Conservation (phyloP, 2,797 vertebrate genomes). For the Muraenolepis orangiensis region DNA sequence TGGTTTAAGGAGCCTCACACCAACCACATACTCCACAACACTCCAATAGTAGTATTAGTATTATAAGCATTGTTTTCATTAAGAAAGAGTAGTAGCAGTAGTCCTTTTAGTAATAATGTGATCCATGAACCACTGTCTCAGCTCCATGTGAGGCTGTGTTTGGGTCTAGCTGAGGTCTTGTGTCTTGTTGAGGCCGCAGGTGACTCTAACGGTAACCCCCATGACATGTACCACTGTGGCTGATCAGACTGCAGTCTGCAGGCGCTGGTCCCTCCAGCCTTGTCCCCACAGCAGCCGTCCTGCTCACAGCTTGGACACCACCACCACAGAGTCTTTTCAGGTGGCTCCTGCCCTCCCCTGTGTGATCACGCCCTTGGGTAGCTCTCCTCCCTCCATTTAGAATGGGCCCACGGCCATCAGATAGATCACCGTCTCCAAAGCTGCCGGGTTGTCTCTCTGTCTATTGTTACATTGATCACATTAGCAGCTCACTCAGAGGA, state of each 20-base stretch:
- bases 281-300: too few species aligned
- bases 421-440: constrained; percentile 46
- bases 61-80: background rate
- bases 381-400: constrained; percentile 32
- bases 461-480: background rate
- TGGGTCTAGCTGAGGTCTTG: too few species aligned
- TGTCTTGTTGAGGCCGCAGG: too few species aligned
- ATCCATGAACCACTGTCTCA: background rate
- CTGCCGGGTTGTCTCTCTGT: constrained; percentile 20
- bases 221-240: constrained; percentile 51
- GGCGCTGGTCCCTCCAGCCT: constrained; percentile 53
- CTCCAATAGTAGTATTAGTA: too few species aligned
- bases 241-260: constrained; percentile 68
- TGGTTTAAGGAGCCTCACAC: too few species aligned
- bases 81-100: background rate
- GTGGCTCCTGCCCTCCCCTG: constrained; percentile 35
- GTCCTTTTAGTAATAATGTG: background rate
- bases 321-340: constrained; percentile 40
- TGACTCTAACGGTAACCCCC: constrained; percentile 53
- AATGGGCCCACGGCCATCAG: constrained; percentile 38
- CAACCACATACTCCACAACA: background rate
- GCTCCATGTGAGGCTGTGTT: too few species aligned
- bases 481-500: background rate
- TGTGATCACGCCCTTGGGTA: constrained; percentile 49
- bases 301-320: constrained; percentile 37